These are phyloP conservation scores for Stenurella melanura DNA, from an alignment of 2,888 invertebrate genomes.

Conservation along the genomic window DNA sequence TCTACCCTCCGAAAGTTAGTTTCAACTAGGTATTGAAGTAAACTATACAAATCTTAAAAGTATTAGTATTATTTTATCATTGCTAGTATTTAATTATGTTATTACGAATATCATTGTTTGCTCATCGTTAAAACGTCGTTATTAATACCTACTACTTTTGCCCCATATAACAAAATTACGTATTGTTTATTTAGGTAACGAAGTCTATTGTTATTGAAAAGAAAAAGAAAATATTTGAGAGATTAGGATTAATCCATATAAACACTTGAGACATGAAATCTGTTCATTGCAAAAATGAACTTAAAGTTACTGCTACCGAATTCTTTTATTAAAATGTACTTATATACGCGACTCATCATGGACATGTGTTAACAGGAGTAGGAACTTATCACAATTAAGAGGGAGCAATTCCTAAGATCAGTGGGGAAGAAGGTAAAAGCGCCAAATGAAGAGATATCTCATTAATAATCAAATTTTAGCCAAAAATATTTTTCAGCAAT, in stretches of 20 bases:
- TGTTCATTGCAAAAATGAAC: not conserved
- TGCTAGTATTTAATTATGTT: constrained; percentile 29
- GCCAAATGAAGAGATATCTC: too few species aligned
- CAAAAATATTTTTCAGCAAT: too few species aligned
- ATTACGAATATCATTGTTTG: constrained; percentile 29
- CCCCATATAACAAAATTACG: constrained; percentile 12
- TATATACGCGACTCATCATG: too few species aligned
- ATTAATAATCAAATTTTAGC: too few species aligned
- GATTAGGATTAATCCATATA: constrained; percentile 18
- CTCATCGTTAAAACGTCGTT: not conserved
- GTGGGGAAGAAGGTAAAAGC: too few species aligned
- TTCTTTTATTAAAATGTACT: not conserved
- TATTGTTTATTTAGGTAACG: constrained; percentile 18
- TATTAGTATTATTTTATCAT: constrained; percentile 22
- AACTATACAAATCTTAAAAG: constrained; percentile 25
- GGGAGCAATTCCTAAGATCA: too few species aligned
- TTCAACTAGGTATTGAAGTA: constrained; percentile 14
- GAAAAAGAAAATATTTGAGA: constrained; percentile 3
- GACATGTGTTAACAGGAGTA: too few species aligned
- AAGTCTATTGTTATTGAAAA: constrained; percentile 17
- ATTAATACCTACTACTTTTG: constrained; percentile 26
- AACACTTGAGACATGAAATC: constrained; percentile 5
- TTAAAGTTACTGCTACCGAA: not conserved
- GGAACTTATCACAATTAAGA: too few species aligned
- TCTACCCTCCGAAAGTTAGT: not conserved